Evolutionary conservation across 1,140 invertebrate species (phyloP), one percentile per base, ranked within the genome.

Genomic region (Teleopsis dalmanni): DNA sequence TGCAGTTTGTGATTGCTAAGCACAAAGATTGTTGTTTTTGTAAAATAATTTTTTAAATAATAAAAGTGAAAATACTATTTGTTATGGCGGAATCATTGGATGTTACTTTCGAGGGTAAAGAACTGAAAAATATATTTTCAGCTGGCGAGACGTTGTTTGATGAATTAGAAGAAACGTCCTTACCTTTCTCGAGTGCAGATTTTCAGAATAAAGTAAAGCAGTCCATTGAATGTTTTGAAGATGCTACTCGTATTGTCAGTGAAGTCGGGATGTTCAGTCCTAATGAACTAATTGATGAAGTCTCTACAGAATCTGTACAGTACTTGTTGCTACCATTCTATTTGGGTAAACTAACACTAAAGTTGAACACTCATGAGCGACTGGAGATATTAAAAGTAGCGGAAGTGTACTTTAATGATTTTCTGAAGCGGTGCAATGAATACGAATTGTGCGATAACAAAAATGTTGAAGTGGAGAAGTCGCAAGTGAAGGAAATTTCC

Each of bases 201-300:
- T 59, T 40, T 6, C 5, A 51, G 85, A 70, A 72, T 31, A 78
- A 79, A 53, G 75, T 91, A 0, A 84, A 78, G 65, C 77, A 75
- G 54, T 74, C 78, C 7, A 89, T 91, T 72, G 70, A 73, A 18
- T 76, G 81, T 27, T 81, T 92, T 48, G 89, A 93, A 74, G 76
- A 87, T 58, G 75, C 81, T 2, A 93, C 89, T 14, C 78, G 75
- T 53, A 66, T 90, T 41, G 88, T 92, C 0, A 91, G 87, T 6
- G 51, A 83, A 31, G 75, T 85, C 1, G 82, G 79, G 36, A 78
- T 96, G 69, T 96, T 95, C 59, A 94, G 90, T 69, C 67, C 70
- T 25, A 96, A 96, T 74, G 94, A 97, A 77, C 75, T 73, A 21
- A 75, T 91, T 34, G 88, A 93, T 43, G 94, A 97, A 75, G 65